These are phyloP conservation scores for Callochromis pleurospilus DNA, from an alignment of 2,113 vertebrate genomes.

Conservation along the genomic window DNA sequence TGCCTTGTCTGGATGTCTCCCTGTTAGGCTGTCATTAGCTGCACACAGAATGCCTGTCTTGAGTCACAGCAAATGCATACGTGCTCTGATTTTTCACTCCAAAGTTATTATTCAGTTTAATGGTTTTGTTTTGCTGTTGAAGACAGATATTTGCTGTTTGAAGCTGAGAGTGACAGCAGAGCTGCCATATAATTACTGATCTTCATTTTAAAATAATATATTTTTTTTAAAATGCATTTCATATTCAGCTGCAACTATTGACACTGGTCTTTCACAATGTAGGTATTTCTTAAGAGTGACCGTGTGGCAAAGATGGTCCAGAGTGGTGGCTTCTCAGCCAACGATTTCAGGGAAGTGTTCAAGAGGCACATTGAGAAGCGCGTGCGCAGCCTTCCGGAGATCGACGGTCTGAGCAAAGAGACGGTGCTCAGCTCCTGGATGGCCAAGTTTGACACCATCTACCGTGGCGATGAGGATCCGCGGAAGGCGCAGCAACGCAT, in stretches of 20 bases:
- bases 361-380: conserved; percentile 99
- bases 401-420: conserved; percentile 98
- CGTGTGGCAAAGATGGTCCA: conserved; percentile 98
- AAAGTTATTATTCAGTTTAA: background rate
- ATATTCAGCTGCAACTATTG: background rate
- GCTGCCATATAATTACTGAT: background rate
- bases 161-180: background rate
- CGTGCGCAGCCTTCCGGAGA: conserved; percentile 94
- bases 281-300: conserved; percentile 98
- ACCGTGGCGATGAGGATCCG: conserved; percentile 95
- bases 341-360: conserved; percentile 94
- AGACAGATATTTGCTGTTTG: background rate
- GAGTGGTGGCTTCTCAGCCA: conserved; percentile 92
- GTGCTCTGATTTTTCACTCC: background rate
- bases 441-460: conserved; percentile 98
- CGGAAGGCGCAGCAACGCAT: conserved; percentile 97
- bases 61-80: conserved; percentile 4
- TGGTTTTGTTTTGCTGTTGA: background rate
- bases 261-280: background rate
- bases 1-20: conserved; percentile 6
- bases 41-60: conserved; percentile 3
- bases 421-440: conserved; percentile 99
- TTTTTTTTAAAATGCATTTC: background rate
- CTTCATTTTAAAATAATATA: background rate
- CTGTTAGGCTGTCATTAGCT: conserved; percentile 34